Conservation (phyloP, 2,888 invertebrate species). For the Charanyca ferruginea region DNA sequence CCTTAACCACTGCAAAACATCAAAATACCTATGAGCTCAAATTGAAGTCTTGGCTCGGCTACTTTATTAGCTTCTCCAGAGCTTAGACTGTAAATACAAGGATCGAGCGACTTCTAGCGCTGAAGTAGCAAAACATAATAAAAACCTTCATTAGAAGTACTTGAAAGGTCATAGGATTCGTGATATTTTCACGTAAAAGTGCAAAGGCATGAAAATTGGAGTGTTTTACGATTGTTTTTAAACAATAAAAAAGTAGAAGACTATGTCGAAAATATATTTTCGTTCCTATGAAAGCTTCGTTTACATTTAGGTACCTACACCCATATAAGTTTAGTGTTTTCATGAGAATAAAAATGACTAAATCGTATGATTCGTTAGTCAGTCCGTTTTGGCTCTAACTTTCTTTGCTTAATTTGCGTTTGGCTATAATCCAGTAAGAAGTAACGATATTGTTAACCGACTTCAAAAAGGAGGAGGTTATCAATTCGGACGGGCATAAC, state of each 20-base stretch:
- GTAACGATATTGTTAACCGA: not conserved
- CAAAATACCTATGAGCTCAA: conserved; percentile 23
- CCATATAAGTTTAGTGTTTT: not conserved
- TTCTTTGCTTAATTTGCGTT: not conserved
- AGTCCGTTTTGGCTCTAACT: too few relatives aligned
- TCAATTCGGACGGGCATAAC: too few relatives aligned
- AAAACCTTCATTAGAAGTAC: conserved; percentile 25
- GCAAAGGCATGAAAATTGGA: conserved; percentile 11
- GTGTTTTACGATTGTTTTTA: conserved; percentile 16
- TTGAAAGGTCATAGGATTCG: conserved; percentile 14
- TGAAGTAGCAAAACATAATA: conserved; percentile 33
- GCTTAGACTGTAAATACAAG: conserved; percentile 36
- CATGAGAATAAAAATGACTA: not conserved
- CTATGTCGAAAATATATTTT: conserved; percentile 2
- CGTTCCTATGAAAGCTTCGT: not conserved
- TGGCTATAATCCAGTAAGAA: conserved; percentile 1
- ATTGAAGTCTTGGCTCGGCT: conserved; percentile 32
- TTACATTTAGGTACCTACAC: not conserved
- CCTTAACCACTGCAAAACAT: conserved; percentile 18
- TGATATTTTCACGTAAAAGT: conserved; percentile 21
- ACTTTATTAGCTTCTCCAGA: conserved; percentile 44
- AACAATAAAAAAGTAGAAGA: not conserved
- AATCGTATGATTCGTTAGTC: not conserved
- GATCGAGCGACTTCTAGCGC: conserved; percentile 16
- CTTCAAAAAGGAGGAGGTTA: too few relatives aligned